Evolutionary conservation across 2,888 invertebrate genomes (phyloP), one percentile per base, ranked within the genome.

Genomic region (Sinelater perroti): DNA sequence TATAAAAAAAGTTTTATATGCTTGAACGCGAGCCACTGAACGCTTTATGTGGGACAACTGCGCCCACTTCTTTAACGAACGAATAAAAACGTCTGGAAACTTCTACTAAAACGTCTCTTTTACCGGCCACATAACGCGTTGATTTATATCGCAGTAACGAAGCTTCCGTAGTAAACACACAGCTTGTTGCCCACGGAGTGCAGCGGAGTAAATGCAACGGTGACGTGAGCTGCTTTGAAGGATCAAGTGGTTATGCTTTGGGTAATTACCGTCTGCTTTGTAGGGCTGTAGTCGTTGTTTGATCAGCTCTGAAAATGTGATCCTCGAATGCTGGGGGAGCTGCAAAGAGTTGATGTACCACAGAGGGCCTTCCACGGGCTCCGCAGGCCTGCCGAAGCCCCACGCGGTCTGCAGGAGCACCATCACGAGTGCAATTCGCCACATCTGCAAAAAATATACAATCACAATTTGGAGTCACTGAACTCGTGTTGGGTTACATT

Each of bases 371-470:
- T 70, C 70, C 8, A 64, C 16, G 13, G 63, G 64, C 14, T 68
- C 70, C 57, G 68, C 58, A 4, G 69, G 64, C 56, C 62, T 66
- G 28, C 64, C 58, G n/a, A 66, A 66, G 1, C 67, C 63, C 56
- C 65, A 61, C 17, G 68, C 58, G 14, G 67, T 57, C 51, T 66
- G 68, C 16, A 67, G 64, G 31, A 72, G 44, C 28, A 64, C 59
- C 28, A 68, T 62, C 45, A 72, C 35, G 14, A 70, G 47, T 24
- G 70, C 60, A 40, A 70, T 65, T 36, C 66, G 65, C 71, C 70
- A 70, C 71, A 72, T 73, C 72, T 72, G 69, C 28, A 71, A 68
- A 20, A 24, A 31, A 60, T 50, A 2, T 13, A 30, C n/a, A n/a
- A n/a, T n/a, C n/a, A n/a, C n/a, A n/a, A n/a, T n/a, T n/a, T n/a